Evolutionary conservation across 2,888 invertebrate species (phyloP), one percentile per base, ranked within the genome.

Genomic region (Morinoia aosen): DNA sequence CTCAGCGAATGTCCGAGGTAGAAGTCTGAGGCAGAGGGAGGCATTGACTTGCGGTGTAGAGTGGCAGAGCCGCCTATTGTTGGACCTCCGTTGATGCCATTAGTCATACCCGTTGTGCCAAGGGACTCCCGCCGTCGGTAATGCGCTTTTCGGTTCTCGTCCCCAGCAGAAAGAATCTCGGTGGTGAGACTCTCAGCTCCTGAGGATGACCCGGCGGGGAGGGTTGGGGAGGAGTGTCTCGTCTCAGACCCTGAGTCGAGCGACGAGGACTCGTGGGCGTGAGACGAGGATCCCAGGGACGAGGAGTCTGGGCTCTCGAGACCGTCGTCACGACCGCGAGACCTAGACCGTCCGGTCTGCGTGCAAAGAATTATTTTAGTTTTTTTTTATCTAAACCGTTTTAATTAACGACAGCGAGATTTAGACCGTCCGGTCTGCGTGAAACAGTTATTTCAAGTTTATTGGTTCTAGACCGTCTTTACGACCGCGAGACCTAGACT

Each of bases 291-390:
- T 33, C 96, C 96, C 12, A 96, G 95, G 16, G 96, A 96, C 58
- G 96, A 96, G 56, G 96, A 96, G 95, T 96, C 96, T n/a, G 96
- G 96, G 88, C 96, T 96, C 39, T 96, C 96, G 3, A 95, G 95
- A 40, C 96, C 96, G n/a, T 96, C 96, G 12, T 96, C 96, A 56
- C 96, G 96, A 16, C 96, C 96, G n/a, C 96, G 95, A 19, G 96
- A 96, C 58, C 96, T 95, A 4, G 96, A 96, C 48, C 96, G 96
- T 16, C 96, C 96, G 88, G 95, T 96, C 96, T 96, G 96, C 25
- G 40, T 48, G 48, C 48, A 48, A 48, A 48, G 48, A 48, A 48
- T 48, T 48, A 48, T 48, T 48, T 48, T 48, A 48, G 48, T 2
- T 48, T 48, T 5, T 48, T 48, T 48, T n/a, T n/a, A n/a, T n/a